Base-by-base conservation (phyloP, 2,113 vertebrate species). In the Brachyhypopomus occidentalis region DNA sequence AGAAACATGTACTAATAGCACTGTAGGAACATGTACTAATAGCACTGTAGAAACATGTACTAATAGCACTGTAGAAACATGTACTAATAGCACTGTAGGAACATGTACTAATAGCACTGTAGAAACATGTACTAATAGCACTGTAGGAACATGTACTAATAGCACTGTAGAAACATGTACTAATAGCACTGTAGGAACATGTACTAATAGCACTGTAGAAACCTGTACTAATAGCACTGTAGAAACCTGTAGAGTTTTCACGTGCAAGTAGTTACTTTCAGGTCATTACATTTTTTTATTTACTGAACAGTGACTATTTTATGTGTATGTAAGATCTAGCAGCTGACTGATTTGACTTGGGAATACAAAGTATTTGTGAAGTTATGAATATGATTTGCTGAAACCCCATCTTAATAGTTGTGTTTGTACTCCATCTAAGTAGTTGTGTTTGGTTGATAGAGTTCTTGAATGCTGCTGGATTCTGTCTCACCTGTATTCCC, bases 341-440 rank as follows among this genome's bases (percentile, higher is more conserved):
- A 34, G 34, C 16, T 67, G 27, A 36, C 64, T 4, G 14, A 19
- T 27, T 22, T 41, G 20, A 7, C 66, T n/a, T n/a, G 45, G 45
- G 45, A 14, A 52, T 52, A 14, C 45, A 52, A 52, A 52, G 12
- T 14, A 14, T 14, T 52, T 52, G 45, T 22, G 60, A 48, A 77
- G 67, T 23, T 67, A 23, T 77, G 75, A 70, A 76, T 75, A 60
- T 62, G 75, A 72, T 62, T 27, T 25, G 20, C 75, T 34, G 58
- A 22, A 48, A 4, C 67, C n/a, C 52, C 1, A 64, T 72, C 27
- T 77, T 14, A 82, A 72, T 55, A 36, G 20, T 22, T 77, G 58
- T 72, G 62, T 34, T 63, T 71, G 27, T 77, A 59, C 58, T 83
- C 70, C 2, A 64, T 72, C n/a, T 77, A 20, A 82, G 64, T 55